A percentile compares a stretch with the other conserved stretches of the same genome.
phyloP scores from a whole-genome alignment of 2,113 vertebrate genomes.

The Eurystomus gularis region DNA sequence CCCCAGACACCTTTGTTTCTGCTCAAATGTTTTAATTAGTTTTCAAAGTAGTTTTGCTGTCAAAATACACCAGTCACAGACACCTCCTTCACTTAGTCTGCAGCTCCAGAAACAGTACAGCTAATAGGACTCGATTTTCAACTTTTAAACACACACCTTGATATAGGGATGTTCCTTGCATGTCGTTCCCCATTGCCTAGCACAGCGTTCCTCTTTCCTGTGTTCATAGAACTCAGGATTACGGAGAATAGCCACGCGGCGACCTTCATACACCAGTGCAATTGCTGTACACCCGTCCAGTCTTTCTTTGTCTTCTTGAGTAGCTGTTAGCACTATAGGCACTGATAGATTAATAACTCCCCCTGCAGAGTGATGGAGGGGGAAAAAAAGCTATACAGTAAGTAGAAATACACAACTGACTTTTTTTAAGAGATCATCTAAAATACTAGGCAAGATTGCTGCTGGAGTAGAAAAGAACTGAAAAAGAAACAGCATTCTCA shows the following conservation, averaged over 20 bases:
- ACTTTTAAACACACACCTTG: slow-evolving; percentile 79
- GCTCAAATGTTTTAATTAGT: background rate
- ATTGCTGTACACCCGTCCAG: slow-evolving; percentile 89
- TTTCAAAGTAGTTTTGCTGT: background rate
- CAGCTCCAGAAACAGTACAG: background rate
- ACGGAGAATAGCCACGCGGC: slow-evolving; percentile 91
- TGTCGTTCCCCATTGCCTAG: slow-evolving; percentile 94
- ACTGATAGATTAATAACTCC: slow-evolving; percentile 97
- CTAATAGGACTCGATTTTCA: background rate
- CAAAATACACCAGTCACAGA: background rate
- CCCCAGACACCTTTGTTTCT: background rate
- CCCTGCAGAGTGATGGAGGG: slow-evolving; percentile 69
- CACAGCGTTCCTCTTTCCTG: slow-evolving; percentile 95
- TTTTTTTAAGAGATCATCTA: background rate
- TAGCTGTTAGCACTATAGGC: slow-evolving; percentile 90
- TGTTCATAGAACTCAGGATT: slow-evolving; percentile 96
- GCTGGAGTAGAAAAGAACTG: background rate
- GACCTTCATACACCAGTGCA: slow-evolving; percentile 84
- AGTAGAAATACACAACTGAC: background rate
- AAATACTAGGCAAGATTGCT: background rate
- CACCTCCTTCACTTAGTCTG: background rate
- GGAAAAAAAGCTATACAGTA: background rate
- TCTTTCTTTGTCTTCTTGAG: slow-evolving; percentile 87
- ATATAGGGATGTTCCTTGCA: slow-evolving; percentile 97
- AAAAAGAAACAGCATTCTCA: background rate